These are phyloP conservation scores for Scaptodrosophila latifasciaeformis DNA, from an alignment of 2,888 invertebrate species.

Conservation along the genomic window DNA sequence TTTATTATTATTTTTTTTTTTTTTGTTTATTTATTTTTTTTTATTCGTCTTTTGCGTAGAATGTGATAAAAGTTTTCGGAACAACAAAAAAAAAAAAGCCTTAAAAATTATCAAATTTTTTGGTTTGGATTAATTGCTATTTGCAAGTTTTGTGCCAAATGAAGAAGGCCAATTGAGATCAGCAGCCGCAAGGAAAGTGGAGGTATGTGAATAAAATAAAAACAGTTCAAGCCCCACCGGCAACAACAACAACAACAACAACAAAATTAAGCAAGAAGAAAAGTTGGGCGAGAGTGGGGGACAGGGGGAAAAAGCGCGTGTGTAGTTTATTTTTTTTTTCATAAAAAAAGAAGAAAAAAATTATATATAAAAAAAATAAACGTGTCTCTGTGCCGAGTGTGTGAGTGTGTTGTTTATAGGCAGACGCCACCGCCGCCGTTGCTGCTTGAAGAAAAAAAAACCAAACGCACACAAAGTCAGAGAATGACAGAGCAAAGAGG, in stretches of 20 bases:
- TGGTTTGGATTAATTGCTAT: background rate
- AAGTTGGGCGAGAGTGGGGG: too few relatives aligned
- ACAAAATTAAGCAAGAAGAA: conserved; percentile 23
- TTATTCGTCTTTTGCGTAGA: conserved; percentile 7
- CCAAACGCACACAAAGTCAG: background rate
- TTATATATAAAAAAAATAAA: background rate
- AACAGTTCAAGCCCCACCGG: background rate
- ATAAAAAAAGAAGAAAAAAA: background rate
- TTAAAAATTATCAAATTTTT: background rate
- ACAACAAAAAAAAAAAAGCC: conserved; percentile 8
- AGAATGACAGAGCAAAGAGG: too few relatives aligned
- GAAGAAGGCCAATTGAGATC: background rate
- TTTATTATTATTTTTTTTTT: background rate
- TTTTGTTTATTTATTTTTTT: background rate
- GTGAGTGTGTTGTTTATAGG: background rate
- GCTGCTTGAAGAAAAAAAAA: background rate
- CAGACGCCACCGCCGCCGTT: background rate
- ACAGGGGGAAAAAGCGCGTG: too few relatives aligned
- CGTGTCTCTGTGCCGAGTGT: background rate
- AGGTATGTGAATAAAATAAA: conserved; percentile 17
- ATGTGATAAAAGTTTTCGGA: background rate
- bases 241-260: conserved; percentile 13
- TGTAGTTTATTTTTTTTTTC: too few relatives aligned
- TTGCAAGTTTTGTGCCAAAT: conserved; percentile 1
- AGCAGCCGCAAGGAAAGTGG: conserved; percentile 7